A percentile compares a stretch with the other conserved stretches of the same genome.
Conservation (phyloP, 2,888 invertebrate genomes). For the Dynastes tityus region DNA sequence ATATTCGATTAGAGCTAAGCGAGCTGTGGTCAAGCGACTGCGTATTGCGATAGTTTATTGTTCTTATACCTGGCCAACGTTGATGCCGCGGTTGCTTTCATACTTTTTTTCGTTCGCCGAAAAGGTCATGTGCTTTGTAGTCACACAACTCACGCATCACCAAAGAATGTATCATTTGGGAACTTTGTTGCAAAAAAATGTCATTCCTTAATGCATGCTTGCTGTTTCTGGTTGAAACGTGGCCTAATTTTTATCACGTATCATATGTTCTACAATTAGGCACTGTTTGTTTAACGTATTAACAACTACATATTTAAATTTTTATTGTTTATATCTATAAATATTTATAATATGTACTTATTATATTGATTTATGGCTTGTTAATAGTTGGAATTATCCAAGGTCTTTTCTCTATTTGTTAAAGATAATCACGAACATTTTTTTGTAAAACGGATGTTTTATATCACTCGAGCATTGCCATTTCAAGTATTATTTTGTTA, state of each 20-base stretch:
- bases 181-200: neutral
- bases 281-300: neutral
- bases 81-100: neutral
- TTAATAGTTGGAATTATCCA: too few species aligned
- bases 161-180: neutral
- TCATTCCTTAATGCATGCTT: neutral
- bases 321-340: too few species aligned
- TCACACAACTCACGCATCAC: neutral
- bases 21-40: neutral
- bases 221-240: neutral
- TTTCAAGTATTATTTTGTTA: too few species aligned
- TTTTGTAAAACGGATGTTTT: too few species aligned
- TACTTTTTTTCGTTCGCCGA: neutral
- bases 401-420: too few species aligned
- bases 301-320: too few species aligned
- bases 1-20: neutral
- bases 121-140: constrained; percentile 6
- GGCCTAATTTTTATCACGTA: neutral
- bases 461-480: too few species aligned
- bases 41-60: neutral
- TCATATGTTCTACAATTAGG: neutral
- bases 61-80: neutral
- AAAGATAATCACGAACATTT: too few species aligned
- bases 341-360: too few species aligned
- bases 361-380: too few species aligned